Evolutionary conservation across 2,797 vertebrate genomes (phyloP).

Genomic region (Gallinago solitaria): DNA sequence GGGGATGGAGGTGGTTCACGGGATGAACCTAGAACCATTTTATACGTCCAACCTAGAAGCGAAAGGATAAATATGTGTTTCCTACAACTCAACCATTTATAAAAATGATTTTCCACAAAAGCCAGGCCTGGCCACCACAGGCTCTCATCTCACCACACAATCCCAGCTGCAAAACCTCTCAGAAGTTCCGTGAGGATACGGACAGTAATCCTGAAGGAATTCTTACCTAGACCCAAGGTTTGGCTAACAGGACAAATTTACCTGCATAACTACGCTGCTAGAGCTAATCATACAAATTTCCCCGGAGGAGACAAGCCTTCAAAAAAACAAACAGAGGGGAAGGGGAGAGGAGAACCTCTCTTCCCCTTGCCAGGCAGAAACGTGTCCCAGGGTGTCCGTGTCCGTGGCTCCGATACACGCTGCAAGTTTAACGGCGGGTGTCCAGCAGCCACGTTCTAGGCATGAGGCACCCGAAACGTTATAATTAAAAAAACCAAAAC

Average conservation of each 20-base stretch:
- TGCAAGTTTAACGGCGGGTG: fast-evolving
- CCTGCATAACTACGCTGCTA: fast-evolving
- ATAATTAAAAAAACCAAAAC: neutral
- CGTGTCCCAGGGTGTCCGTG: fast-evolving
- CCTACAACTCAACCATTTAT: fast-evolving
- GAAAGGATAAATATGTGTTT: fast-evolving
- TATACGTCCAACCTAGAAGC: fast-evolving
- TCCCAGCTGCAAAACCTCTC: neutral
- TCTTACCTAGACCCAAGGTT: neutral
- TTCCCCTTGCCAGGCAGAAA: neutral
- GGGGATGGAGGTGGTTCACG: fast-evolving
- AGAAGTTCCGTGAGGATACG: neutral
- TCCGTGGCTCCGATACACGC: fast-evolving
- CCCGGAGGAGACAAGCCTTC: neutral
- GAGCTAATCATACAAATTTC: neutral
- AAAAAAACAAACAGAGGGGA: neutral
- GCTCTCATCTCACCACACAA: fast-evolving
- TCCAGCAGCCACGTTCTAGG: neutral
- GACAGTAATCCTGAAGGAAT: neutral
- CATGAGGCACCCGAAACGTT: neutral
- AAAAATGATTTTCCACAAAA: neutral
- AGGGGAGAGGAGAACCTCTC: fast-evolving
- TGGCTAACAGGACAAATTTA: neutral
- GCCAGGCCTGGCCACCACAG: fast-evolving
- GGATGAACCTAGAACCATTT: neutral